A percentile compares a stretch with the other conserved stretches of the same genome.
Evolutionary conservation across 53 echinoderm and acorn worm species (phyloP).

Genomic region (Zoroaster sp.): DNA sequence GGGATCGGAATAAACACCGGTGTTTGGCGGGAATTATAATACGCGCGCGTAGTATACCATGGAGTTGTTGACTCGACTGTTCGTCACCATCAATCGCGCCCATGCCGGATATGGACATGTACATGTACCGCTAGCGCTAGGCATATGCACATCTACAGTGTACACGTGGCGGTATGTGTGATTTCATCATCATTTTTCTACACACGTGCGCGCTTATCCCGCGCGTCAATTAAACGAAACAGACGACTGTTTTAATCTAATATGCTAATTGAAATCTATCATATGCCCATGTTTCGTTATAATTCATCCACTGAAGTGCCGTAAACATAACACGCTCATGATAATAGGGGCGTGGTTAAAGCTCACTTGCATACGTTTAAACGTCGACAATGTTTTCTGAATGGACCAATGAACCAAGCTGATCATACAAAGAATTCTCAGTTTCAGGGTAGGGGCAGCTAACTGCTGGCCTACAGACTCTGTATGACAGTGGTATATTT

Average conservation of each 20-base stretch:
- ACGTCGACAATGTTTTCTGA: no score
- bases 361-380: no score
- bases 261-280: not conserved
- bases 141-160: not conserved
- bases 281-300: not conserved
- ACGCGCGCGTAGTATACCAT: not conserved
- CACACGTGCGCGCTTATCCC: not conserved
- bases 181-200: not conserved
- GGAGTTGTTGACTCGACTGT: no score
- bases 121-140: not conserved
- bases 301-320: slow-evolving; percentile 6
- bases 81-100: no score
- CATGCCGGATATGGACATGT: no score
- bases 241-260: not conserved
- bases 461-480: no score
- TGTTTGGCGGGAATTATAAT: slow-evolving; percentile 42
- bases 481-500: no score
- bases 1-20: no score
- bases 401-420: no score
- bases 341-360: slow-evolving; percentile 11
- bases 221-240: not conserved
- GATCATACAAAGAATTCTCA: no score
- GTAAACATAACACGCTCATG: no score
- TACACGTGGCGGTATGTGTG: not conserved
- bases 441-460: no score